A percentile compares a stretch with the other conserved stretches of the same genome.
These are phyloP conservation scores for Callopanchax toddi DNA, from an alignment of 2,113 vertebrate species.

Conservation along the genomic window DNA sequence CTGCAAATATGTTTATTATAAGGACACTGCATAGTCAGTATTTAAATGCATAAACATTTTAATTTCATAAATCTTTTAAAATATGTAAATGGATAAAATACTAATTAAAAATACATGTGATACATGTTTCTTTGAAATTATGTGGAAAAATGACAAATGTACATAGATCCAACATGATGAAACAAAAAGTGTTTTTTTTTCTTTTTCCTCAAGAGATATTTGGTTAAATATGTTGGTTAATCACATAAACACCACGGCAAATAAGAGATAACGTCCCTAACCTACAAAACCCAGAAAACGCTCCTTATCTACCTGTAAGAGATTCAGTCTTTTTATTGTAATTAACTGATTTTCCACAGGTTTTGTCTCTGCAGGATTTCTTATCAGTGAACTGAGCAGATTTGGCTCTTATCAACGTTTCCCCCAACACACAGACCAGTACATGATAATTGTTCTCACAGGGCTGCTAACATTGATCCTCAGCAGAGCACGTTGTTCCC, in stretches of 20 bases:
- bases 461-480: constrained; percentile 54
- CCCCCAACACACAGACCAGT: constrained; percentile 56
- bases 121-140: no score
- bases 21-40: no score
- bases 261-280: neutral
- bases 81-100: no score
- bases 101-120: no score
- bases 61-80: no score
- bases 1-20: no score
- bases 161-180: no score
- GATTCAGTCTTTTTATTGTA: constrained; percentile 41
- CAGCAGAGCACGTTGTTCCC: constrained; percentile 51
- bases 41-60: no score
- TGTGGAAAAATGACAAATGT: no score
- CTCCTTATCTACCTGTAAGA: neutral
- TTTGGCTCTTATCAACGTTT: constrained; percentile 58
- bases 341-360: constrained; percentile 45
- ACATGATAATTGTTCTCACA: constrained; percentile 61
- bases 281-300: neutral
- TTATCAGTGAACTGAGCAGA: constrained; percentile 52
- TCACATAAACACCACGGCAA: neutral
- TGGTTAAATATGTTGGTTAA: neutral
- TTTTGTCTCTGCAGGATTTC: constrained; percentile 40
- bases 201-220: neutral
- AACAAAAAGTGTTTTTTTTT: neutral